Conservation (phyloP, 2,113 vertebrate genomes). For the Barnardius zonarius region DNA sequence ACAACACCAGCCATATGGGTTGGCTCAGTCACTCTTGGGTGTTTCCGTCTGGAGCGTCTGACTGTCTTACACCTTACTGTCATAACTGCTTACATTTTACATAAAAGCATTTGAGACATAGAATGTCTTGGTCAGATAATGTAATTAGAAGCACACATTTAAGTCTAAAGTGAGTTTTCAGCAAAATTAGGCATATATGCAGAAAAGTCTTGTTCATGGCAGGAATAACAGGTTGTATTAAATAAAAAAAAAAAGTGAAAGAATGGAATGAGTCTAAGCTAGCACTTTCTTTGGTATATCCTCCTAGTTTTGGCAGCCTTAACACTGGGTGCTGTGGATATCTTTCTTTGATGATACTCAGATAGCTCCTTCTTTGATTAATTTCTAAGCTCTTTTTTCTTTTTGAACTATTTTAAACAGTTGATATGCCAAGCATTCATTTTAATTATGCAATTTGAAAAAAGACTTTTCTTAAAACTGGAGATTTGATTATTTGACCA, state of each 20-base stretch:
- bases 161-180: neutral
- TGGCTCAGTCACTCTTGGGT: neutral
- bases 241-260: neutral
- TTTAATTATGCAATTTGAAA: neutral
- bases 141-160: neutral
- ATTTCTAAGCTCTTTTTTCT: neutral
- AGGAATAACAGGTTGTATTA: neutral
- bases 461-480: rapidly evolving
- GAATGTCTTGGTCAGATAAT: neutral
- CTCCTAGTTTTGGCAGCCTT: neutral
- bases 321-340: neutral
- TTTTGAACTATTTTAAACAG: neutral
- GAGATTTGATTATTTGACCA: neutral
- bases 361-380: neutral
- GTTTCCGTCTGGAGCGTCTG: neutral
- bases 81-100: neutral
- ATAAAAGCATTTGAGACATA: neutral
- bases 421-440: neutral
- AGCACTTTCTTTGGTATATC: neutral
- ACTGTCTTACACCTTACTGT: neutral
- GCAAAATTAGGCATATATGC: neutral
- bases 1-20: neutral
- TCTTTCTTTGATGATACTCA: neutral
- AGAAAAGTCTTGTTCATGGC: neutral
- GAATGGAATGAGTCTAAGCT: neutral